Conservation (phyloP, 2,797 vertebrate species). For the Carduelis carduelis region DNA sequence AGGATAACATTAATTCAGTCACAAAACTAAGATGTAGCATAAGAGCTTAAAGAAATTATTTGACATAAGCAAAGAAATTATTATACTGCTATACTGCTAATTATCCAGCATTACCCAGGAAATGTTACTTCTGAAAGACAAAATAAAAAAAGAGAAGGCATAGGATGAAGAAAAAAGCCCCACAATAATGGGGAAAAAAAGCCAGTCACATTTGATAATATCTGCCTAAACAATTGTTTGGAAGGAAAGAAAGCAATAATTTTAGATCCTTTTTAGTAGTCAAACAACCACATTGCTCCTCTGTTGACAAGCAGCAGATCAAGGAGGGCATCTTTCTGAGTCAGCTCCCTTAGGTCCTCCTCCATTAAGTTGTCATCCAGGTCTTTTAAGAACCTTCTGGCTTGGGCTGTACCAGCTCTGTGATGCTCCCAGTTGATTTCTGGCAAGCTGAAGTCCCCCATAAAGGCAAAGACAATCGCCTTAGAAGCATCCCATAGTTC, state of each 20-base stretch:
- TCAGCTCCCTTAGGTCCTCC: accelerated
- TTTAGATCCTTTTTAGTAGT: background rate
- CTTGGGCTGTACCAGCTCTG: background rate
- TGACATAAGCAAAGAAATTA: background rate
- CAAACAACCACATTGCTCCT: background rate
- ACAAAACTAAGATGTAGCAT: background rate
- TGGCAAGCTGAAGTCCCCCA: background rate
- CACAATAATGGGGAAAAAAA: background rate
- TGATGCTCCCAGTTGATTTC: background rate
- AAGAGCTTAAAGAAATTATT: background rate
- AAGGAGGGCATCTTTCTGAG: background rate
- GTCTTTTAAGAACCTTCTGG: background rate
- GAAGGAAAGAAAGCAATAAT: background rate
- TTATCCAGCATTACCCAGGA: background rate
- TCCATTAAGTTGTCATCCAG: background rate
- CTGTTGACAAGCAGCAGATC: background rate
- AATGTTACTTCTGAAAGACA: background rate
- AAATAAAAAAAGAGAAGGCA: background rate
- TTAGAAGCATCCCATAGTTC: background rate
- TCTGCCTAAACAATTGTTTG: background rate
- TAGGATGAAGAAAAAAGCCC: background rate
- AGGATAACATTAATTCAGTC: background rate
- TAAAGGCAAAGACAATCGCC: background rate
- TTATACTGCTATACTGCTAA: background rate
- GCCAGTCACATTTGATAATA: background rate